Percentiles rank a stretch among this genome's conserved stretches.
phyloP scores from a whole-genome alignment of 2,797 vertebrate species.

The Tamandua tetradactyla region DNA sequence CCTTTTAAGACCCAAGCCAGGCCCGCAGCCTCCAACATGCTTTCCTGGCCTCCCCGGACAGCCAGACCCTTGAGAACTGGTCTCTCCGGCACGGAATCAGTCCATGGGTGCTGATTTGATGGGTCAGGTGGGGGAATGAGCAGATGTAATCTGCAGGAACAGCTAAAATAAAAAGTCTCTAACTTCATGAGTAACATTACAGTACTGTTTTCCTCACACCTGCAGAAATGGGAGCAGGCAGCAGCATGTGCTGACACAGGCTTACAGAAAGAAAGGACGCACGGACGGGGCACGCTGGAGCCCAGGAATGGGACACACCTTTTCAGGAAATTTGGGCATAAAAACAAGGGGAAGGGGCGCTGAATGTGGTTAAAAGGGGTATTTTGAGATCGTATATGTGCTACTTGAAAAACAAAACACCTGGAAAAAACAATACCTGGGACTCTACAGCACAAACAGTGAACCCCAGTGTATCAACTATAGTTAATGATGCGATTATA shows the following conservation, averaged over 20 bases:
- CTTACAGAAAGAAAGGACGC: not conserved
- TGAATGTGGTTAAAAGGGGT: too few relatives aligned
- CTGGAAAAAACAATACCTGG: too few relatives aligned
- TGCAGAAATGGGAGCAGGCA: not conserved
- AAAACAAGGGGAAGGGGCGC: not conserved
- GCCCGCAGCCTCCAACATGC: not conserved
- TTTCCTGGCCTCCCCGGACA: not conserved
- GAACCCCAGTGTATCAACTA: too few relatives aligned
- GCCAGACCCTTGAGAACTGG: not conserved
- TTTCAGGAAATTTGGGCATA: not conserved
- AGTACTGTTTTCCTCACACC: not conserved
- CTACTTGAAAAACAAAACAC: too few relatives aligned
- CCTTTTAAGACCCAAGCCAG: not conserved
- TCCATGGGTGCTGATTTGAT: not conserved
- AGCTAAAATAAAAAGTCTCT: not conserved
- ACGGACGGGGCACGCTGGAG: not conserved
- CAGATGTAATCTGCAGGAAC: not conserved
- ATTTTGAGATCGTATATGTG: too few relatives aligned
- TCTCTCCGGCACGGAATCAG: not conserved
- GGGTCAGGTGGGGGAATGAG: not conserved
- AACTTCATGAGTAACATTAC: not conserved
- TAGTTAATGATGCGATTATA: too few relatives aligned
- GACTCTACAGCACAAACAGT: too few relatives aligned
- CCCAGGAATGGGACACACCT: not conserved
- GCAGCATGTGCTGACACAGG: rapidly evolving